These are phyloP conservation scores for Cylindroiulus punctatus DNA, from an alignment of 2,888 invertebrate species.

Conservation along the genomic window DNA sequence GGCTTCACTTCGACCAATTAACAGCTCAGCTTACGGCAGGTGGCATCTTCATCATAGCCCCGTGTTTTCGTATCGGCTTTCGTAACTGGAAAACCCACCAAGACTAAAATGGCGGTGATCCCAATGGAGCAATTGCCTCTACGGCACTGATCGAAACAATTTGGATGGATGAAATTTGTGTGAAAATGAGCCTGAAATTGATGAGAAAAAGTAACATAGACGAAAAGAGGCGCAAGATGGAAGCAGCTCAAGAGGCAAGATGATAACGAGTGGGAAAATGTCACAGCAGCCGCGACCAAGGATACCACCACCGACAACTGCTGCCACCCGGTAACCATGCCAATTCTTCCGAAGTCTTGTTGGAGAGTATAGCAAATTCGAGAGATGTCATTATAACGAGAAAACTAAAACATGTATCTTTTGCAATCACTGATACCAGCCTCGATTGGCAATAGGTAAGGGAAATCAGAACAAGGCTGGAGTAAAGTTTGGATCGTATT, in stretches of 20 bases:
- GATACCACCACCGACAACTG: background rate
- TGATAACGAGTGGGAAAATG: background rate
- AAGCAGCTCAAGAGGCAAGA: background rate
- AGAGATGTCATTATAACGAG: no score
- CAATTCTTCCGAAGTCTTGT: background rate
- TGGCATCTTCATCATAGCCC: background rate
- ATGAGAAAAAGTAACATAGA: background rate
- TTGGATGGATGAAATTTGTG: background rate
- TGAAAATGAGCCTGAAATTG: background rate
- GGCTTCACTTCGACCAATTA: slow-evolving; percentile 1
- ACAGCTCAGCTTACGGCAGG: background rate
- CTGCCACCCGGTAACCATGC: background rate
- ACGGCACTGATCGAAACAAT: background rate
- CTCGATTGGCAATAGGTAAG: no score
- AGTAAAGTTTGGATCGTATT: no score
- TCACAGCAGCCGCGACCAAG: background rate
- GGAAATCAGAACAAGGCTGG: no score
- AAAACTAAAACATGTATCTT: no score
- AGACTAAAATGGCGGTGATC: no score
- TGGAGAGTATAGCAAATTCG: background rate
- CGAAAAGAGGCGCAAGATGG: background rate
- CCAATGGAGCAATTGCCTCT: no score
- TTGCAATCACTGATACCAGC: no score
- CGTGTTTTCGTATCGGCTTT: background rate
- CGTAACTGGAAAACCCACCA: background rate